Evolutionary conservation across 2,113 vertebrate species (phyloP), one percentile per base, ranked within the genome.

Genomic region (Trachemys scripta): DNA sequence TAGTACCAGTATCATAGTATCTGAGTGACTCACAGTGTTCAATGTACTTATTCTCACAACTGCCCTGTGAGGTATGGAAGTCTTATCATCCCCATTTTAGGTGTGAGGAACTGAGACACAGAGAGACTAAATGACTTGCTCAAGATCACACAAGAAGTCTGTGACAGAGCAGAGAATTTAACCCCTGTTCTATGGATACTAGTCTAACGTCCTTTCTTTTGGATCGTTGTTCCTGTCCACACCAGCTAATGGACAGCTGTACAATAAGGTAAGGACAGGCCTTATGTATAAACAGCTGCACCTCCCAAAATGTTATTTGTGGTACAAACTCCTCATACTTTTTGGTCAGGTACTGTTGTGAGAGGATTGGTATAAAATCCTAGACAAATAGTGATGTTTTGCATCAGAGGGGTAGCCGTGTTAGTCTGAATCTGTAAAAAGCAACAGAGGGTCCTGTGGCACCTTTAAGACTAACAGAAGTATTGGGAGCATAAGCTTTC

Each of bases 21-120:
- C 87, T 5, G 50, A 1, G 0, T 38, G 12, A 16, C 8, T 31
- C 8, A n/a, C 49, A 49, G 17, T 54, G 62, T 1, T 22, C 17
- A 5, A 17, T 13, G 0, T 5, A 53, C 56, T 90, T 56, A 49
- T 88, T 42, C 14, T 35, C 62, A 35, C 31, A 69, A 35, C 29
- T 8, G n/a, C 35, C 65, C 8, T 69, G 35, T 69, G 35, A 69
- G 4, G 65, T n/a, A 35, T 65, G 31, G 31, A 29, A 65, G 31
- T 69, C 17, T 17, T n/a, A n/a, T 69, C 6, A 69, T 69, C 65
- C 35, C 65, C 17, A n/a, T n/a, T 69, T 65, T 69, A 69, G 4
- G 13, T 69, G 17, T 69, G 65, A 8, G 17, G 65, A n/a, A 69
- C 35, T 69, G 8, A n/a, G 31, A 65, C 31, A 65, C 31, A n/a